Percentiles rank a stretch among this genome's conserved stretches.
Evolutionary conservation across 1,140 invertebrate genomes (phyloP).

Genomic region (Ceratina japonica): DNA sequence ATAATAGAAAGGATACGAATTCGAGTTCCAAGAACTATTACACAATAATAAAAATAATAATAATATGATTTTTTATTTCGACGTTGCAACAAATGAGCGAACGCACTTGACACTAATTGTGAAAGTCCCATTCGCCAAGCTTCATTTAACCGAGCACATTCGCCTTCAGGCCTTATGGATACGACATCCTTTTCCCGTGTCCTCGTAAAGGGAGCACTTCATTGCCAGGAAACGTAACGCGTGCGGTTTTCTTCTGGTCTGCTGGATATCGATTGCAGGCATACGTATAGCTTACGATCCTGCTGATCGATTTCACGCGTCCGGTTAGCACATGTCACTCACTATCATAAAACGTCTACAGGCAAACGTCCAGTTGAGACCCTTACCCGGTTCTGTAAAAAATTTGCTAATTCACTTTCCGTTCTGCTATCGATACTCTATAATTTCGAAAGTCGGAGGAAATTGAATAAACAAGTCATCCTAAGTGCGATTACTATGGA

Average conservation of each 20-base stretch:
- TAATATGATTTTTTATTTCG: too few relatives aligned
- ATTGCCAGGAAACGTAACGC: slow-evolving; percentile 42
- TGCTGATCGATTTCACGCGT: slow-evolving; percentile 45
- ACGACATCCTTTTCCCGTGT: slow-evolving; percentile 16
- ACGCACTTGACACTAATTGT: too few relatives aligned
- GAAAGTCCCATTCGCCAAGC: not conserved
- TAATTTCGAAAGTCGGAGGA: not conserved
- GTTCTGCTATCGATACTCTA: slow-evolving; percentile 31
- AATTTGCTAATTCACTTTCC: slow-evolving; percentile 49
- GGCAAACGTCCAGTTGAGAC: not conserved
- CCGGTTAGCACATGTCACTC: slow-evolving; percentile 12
- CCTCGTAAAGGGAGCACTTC: slow-evolving; percentile 39
- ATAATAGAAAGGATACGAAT: too few relatives aligned
- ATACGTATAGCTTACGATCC: slow-evolving; percentile 12
- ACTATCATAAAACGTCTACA: not conserved
- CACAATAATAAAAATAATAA: too few relatives aligned
- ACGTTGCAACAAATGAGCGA: too few relatives aligned
- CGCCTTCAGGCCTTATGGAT: not conserved
- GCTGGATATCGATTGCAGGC: slow-evolving; percentile 23
- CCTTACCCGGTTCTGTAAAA: not conserved
- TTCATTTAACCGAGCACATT: not conserved
- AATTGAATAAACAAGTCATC: too few relatives aligned
- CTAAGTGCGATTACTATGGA: too few relatives aligned
- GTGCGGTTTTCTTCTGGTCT: slow-evolving; percentile 3
- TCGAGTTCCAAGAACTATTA: too few relatives aligned